Percentiles rank a stretch among this genome's conserved stretches.
phyloP scores from a whole-genome alignment of 2,888 invertebrate species.

The Synanthedon formicaeformis region DNA sequence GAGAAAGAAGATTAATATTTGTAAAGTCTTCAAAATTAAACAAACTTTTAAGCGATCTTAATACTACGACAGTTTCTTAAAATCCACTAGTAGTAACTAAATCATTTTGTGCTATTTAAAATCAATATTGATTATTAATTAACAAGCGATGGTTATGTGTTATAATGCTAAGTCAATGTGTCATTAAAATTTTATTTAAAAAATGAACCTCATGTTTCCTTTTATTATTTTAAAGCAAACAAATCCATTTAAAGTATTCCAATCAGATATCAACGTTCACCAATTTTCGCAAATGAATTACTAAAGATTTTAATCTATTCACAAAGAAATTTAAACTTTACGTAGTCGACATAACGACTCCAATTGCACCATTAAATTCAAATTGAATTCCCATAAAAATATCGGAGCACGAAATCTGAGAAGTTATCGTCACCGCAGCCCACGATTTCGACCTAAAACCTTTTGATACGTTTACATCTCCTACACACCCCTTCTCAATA shows the following conservation, averaged over 20 bases:
- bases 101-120: too few species aligned
- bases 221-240: too few species aligned
- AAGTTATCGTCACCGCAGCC: not conserved
- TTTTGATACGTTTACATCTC: not conserved
- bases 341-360: not conserved
- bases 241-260: not conserved
- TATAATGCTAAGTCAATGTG: too few species aligned
- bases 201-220: too few species aligned
- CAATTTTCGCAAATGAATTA: not conserved
- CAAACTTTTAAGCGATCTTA: too few species aligned
- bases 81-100: too few species aligned
- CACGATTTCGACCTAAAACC: constrained; percentile 4
- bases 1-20: not conserved
- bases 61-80: too few species aligned
- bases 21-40: too few species aligned
- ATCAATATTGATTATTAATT: too few species aligned
- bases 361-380: constrained; percentile 16
- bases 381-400: constrained; percentile 21
- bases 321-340: not conserved
- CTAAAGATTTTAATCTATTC: not conserved
- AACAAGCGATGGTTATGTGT: too few species aligned
- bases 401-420: constrained; percentile 8
- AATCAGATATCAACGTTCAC: not conserved
- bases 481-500: not conserved
- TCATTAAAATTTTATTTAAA: too few species aligned